Conservation (phyloP, 1,140 invertebrate genomes). For the Sycophaga agraensis region DNA sequence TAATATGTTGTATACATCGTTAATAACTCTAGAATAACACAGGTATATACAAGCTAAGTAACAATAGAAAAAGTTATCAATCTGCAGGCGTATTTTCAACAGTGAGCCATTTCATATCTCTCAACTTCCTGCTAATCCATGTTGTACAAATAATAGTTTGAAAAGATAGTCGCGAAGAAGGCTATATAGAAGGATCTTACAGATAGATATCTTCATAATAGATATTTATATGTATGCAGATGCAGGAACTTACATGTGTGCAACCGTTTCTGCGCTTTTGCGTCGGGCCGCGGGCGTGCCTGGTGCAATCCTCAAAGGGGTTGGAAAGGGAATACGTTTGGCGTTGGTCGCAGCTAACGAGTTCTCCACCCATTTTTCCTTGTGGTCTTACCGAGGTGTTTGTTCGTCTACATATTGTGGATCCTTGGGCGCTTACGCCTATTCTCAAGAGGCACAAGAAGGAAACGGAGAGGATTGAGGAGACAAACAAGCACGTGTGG, state of each 20-base stretch:
- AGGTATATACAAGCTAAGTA: no score
- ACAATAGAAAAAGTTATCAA: not conserved
- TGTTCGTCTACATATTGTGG: not conserved
- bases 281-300: no score
- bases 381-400: not conserved
- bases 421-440: not conserved
- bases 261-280: no score
- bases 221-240: no score
- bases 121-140: conserved; percentile 4
- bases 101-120: not conserved
- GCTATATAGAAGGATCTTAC: not conserved
- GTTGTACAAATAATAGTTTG: not conserved
- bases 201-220: no score
- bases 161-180: not conserved
- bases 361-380: not conserved
- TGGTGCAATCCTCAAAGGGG: not conserved
- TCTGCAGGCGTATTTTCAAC: not conserved
- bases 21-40: no score
- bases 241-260: no score
- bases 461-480: not conserved
- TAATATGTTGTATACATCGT: no score
- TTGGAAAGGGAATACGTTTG: not conserved
- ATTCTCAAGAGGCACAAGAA: not conserved
- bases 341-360: not conserved
- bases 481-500: conserved; percentile 3